Conservation (phyloP, 1,140 invertebrate genomes). For the Cepaea nemoralis region DNA sequence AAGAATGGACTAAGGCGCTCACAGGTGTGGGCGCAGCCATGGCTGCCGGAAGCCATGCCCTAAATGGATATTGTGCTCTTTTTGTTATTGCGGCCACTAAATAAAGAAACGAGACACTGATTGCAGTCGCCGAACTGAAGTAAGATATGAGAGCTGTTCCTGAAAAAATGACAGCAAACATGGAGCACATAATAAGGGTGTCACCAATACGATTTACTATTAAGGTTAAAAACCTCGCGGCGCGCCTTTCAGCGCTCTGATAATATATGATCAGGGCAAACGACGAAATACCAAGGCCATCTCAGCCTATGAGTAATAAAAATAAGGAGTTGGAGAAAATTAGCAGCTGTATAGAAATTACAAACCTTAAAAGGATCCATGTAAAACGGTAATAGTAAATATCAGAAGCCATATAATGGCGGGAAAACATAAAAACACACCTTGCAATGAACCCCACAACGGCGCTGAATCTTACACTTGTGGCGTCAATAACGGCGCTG, state of each 20-base stretch:
- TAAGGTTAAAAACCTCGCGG: conserved; percentile 77
- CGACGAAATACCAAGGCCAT: conserved; percentile 76
- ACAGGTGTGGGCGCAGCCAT: conserved; percentile 81
- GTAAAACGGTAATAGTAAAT: conserved; percentile 21
- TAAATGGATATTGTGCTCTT: conserved; percentile 83
- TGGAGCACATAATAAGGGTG: conserved; percentile 42
- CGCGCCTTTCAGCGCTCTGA: conserved; percentile 62
- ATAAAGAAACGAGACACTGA: too few relatives aligned
- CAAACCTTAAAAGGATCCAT: background rate
- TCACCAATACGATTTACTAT: conserved; percentile 75
- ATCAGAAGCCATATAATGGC: conserved; percentile 12
- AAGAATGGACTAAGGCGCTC: conserved; percentile 82
- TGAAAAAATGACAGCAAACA: too few relatives aligned
- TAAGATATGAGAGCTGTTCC: too few relatives aligned
- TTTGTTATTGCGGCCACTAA: conserved; percentile 79
- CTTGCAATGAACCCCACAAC: conserved; percentile 32
- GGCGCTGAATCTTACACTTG: conserved; percentile 21
- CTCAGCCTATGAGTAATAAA: conserved; percentile 80
- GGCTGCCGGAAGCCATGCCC: conserved; percentile 78
- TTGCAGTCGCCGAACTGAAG: too few relatives aligned
- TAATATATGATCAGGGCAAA: conserved; percentile 31
- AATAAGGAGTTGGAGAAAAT: conserved; percentile 79
- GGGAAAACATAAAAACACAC: conserved; percentile 30
- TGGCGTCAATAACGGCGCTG: too few relatives aligned
- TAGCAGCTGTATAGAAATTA: conserved; percentile 75